Conservation (phyloP, 2,113 vertebrate species). For the Hydrochoerus hydrochaeris region DNA sequence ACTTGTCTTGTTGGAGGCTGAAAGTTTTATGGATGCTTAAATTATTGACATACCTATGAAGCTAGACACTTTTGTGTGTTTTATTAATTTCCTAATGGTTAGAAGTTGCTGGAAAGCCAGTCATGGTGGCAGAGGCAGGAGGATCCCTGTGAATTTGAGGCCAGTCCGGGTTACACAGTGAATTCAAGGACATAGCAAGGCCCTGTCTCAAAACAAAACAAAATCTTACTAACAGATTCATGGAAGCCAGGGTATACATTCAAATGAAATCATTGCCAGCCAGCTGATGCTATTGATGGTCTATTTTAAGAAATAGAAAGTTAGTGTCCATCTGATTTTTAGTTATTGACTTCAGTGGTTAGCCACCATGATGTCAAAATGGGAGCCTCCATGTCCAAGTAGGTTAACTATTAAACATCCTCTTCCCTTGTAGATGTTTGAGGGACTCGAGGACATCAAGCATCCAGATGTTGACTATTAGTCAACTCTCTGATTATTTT, state of each 20-base stretch:
- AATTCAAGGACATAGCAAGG: not conserved
- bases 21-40: not conserved
- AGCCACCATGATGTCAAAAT: not conserved
- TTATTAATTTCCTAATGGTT: not conserved
- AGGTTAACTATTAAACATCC: not conserved
- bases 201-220: not conserved
- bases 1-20: not conserved
- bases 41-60: not conserved
- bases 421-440: not conserved
- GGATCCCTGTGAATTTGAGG: not conserved
- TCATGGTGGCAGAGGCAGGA: not conserved
- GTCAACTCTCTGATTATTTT: not conserved
- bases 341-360: not conserved
- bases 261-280: not conserved
- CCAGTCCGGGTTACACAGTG: not conserved
- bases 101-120: not conserved
- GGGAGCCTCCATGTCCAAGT: not conserved
- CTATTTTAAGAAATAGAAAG: conserved; percentile 3
- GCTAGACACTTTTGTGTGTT: not conserved
- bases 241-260: not conserved
- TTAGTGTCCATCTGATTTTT: not conserved
- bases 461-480: not conserved
- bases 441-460: not conserved
- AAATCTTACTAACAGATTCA: not conserved
- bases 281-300: not conserved